A percentile compares a stretch with the other conserved stretches of the same genome.
These are phyloP conservation scores for Trichosurus vulpecula DNA, from an alignment of 2,797 vertebrate species.

Conservation along the genomic window DNA sequence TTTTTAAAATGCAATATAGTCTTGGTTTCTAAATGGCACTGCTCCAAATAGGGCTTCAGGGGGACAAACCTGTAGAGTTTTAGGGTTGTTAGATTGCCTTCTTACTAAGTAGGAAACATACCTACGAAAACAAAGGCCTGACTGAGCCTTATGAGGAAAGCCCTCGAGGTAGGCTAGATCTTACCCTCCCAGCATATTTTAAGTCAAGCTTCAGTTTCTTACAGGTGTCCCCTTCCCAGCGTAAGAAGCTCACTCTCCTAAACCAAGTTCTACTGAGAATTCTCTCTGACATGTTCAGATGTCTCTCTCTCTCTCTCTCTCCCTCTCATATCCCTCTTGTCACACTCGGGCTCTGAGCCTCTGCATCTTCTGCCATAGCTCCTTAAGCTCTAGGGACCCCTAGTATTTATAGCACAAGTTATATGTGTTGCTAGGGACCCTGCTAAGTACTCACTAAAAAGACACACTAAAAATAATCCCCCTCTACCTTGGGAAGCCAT, in stretches of 20 bases:
- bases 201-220: neutral
- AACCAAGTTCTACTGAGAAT: slow-evolving; percentile 56
- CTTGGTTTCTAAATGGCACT: slow-evolving; percentile 45
- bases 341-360: slow-evolving; percentile 43
- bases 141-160: neutral
- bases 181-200: neutral
- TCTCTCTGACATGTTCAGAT: neutral
- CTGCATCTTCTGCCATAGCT: slow-evolving; percentile 75
- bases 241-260: slow-evolving; percentile 47
- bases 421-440: slow-evolving; percentile 84
- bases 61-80: slow-evolving; percentile 6
- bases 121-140: slow-evolving; percentile 40
- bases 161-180: slow-evolving; percentile 12
- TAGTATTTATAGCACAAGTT: slow-evolving; percentile 80
- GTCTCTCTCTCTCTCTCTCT: slow-evolving; percentile 9
- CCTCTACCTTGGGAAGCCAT: slow-evolving; percentile 78
- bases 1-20: slow-evolving; percentile 19
- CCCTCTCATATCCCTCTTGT: neutral
- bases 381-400: slow-evolving; percentile 66
- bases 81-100: neutral
- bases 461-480: slow-evolving; percentile 82
- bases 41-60: neutral
- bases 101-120: slow-evolving; percentile 27
- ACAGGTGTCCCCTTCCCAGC: neutral
- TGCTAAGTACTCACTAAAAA: slow-evolving; percentile 73